Base-by-base conservation (phyloP, 2,113 vertebrate genomes). In the Enhydra lutris region DNA sequence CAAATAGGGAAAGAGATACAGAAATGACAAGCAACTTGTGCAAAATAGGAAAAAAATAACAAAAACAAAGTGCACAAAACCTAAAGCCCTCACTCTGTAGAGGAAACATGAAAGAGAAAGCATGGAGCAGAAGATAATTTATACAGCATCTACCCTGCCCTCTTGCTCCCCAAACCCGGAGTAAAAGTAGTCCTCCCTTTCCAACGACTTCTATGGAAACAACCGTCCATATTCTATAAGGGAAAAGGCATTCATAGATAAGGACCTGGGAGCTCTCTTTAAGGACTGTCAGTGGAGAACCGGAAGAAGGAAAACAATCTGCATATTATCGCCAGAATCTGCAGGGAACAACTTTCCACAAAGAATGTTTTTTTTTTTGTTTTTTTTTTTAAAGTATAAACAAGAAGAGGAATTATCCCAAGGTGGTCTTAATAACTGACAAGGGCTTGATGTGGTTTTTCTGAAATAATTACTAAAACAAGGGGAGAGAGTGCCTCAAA, bases 291-390 rank as follows among this genome's bases (percentile, higher is more conserved):
- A 96, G 97, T 95, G 97, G 97, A 97, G 92, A 96, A 94, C 34
- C 83, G 94, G 90, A 95, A 63, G 97, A 98, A 97, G 95, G 97
- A 97, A 97, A 98, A 89, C 94, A 95, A 47, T 45, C 73, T 92
- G 7, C 74, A 65, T 39, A n/a, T 97, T 97, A 97, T 97, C 59
- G 23, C 97, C 97, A 87, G 18, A 95, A 94, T 57, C 97, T 96
- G 39, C 94, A 95, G 97, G 98, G 97, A 98, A 95, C 91, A 93
- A 89, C 97, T 98, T 97, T 95, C 98, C 97, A 98, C 94, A 98
- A 98, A 88, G 67, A 79, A 97, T 98, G 91, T 94, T 98, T 99
- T 98, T 89, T 14, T 52, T 52, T 98, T 87, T 14, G 17, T 52
- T 97, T 87, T 42, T 42, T 47, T 14, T 52, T 52, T 98, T 87